phyloP scores from a whole-genome alignment of 1,140 invertebrate species.

The Eriosoma lanigerum region DNA sequence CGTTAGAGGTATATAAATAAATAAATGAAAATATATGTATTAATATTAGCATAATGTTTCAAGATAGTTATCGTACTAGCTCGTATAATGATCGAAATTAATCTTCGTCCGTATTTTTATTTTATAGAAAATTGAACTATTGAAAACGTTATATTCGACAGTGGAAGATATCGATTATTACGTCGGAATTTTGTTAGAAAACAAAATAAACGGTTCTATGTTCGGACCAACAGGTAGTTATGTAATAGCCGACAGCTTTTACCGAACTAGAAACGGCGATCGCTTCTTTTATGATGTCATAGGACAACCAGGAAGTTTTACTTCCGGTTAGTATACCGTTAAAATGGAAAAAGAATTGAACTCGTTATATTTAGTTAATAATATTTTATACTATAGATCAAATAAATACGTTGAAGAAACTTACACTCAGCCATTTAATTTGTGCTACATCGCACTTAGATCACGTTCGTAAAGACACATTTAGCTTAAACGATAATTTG shows the following conservation, averaged over 20 bases:
- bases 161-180: conserved; percentile 80
- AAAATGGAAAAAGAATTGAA: too few species aligned
- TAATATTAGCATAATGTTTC: too few species aligned
- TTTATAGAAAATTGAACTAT: conserved; percentile 58
- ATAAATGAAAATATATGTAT: too few species aligned
- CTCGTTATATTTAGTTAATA: neutral
- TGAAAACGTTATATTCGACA: conserved; percentile 64
- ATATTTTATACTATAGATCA: neutral
- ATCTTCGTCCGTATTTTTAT: neutral
- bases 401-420: neutral
- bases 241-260: conserved; percentile 82
- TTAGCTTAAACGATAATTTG: neutral
- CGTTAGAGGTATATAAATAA: conserved; percentile 47
- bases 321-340: conserved; percentile 58
- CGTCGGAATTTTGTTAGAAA: conserved; percentile 76
- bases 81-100: too few species aligned
- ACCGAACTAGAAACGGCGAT: conserved; percentile 72
- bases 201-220: conserved; percentile 66
- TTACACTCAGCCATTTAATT: conserved; percentile 21
- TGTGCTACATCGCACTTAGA: conserved; percentile 12
- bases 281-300: conserved; percentile 73
- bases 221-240: conserved; percentile 84
- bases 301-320: conserved; percentile 71
- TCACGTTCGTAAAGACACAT: neutral
- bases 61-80: too few species aligned